Evolutionary conservation across 2,797 vertebrate species (phyloP).

Genomic region (Xiphophorus birchmanni): DNA sequence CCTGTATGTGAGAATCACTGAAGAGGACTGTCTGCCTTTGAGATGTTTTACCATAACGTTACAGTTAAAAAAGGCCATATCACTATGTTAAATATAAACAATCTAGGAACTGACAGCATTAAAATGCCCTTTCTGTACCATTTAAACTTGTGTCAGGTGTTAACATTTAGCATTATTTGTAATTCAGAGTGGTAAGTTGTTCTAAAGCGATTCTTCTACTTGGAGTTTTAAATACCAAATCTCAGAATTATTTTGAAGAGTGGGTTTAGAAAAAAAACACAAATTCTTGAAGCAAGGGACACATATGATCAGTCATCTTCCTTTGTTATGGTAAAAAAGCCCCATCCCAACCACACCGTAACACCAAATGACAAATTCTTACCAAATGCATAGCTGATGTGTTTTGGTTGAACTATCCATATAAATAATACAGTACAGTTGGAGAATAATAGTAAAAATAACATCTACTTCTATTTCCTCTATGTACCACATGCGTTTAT

Average conservation of each 20-base stretch:
- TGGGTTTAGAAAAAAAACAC: neutral
- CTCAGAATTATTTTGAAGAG: neutral
- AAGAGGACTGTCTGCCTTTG: constrained; percentile 65
- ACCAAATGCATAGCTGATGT: constrained; percentile 4
- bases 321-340: neutral
- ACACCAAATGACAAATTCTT: neutral
- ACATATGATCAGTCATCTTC: neutral
- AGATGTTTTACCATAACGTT: constrained; percentile 33
- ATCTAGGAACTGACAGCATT: neutral
- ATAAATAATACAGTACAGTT: neutral
- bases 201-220: neutral
- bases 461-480: constrained; percentile 30
- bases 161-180: constrained; percentile 6
- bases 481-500: constrained; percentile 58
- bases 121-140: neutral
- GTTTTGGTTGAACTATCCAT: constrained; percentile 41
- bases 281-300: neutral
- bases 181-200: neutral
- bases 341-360: neutral
- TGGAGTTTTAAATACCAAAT: neutral
- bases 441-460: neutral
- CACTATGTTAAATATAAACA: constrained; percentile 6
- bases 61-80: constrained; percentile 32
- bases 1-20: constrained; percentile 11
- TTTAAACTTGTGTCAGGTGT: neutral